These are phyloP conservation scores for Operophtera brumata DNA, from an alignment of 2,888 invertebrate species.

Conservation along the genomic window DNA sequence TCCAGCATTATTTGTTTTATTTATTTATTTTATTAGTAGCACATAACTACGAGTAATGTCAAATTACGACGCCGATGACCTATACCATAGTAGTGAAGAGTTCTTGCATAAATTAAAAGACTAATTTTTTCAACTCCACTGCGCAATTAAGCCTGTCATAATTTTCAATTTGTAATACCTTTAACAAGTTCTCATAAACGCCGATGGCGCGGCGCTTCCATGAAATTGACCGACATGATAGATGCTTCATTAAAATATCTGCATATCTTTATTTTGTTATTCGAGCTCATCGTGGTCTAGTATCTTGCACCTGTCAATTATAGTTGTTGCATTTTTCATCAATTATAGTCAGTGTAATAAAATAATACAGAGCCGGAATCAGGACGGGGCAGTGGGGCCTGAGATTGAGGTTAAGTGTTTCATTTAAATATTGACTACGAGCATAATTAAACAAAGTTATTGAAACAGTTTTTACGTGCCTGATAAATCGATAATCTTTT, in stretches of 20 bases:
- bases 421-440: neutral
- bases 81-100: too few relatives aligned
- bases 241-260: conserved; percentile 44
- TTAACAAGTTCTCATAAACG: conserved; percentile 15
- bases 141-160: conserved; percentile 8
- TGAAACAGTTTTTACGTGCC: too few relatives aligned
- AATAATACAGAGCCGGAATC: neutral
- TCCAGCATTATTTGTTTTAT: too few relatives aligned
- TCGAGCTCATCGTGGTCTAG: conserved; percentile 9
- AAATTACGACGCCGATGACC: too few relatives aligned
- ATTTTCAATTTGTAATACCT: conserved; percentile 20
- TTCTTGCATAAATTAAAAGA: neutral
- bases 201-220: conserved; percentile 22
- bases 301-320: conserved; percentile 34
- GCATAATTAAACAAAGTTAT: neutral
- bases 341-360: neutral
- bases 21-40: too few relatives aligned
- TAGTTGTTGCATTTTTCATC: conserved; percentile 8
- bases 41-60: too few relatives aligned
- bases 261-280: conserved; percentile 34
- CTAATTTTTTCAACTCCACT: neutral
- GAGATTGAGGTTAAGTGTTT: neutral
- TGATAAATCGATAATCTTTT: too few relatives aligned
- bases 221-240: conserved; percentile 33
- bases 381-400: neutral